Evolutionary conservation across 1,140 invertebrate genomes (phyloP), one percentile per base, ranked within the genome.

Genomic region (Trichoplusia ni): DNA sequence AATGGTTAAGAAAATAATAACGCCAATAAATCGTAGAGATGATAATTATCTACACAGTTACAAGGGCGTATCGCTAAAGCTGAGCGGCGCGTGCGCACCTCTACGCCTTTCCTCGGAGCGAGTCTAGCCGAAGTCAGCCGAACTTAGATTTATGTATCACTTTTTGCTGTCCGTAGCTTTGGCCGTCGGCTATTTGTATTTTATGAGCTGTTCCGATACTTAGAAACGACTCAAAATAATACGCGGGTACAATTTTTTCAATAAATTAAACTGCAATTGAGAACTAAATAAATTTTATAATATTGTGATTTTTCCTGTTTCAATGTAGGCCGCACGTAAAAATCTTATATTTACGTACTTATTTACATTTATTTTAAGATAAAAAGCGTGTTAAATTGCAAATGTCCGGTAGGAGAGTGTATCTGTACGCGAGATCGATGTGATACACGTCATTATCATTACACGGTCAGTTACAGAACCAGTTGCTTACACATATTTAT

Each of bases 11-110:
- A 59, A 59, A 59, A 46, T 46, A 59, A 46, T 59, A 59, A 59
- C 27, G 7, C 38, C 29, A 59, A 59, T 59, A 59, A 46, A 59
- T 59, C 46, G 38, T 59, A 19, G n/a, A 21, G 29, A 59, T 59
- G 40, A 33, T 59, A 46, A 59, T 59, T 59, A 59, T 59, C 54
- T 59, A 46, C 40, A 46, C 54, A 44, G 46, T 59, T 59, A 59
- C 54, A 59, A 59, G 54, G 54, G 38, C 54, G 54, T 59, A 59
- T 44, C 54, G 54, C 27, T 31, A 44, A 33, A 59, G 13, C 47
- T 6, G 1, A 16, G 25, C 19, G 51, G 19, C 31, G 51, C 54
- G 54, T 27, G 54, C 37, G 38, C 37, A 59, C 44, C 42, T 47
- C 44, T 47, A 29, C 44, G 44, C 13, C 40, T 44, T 44, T 44